Evolutionary conservation across 2,888 invertebrate species (phyloP).

Genomic region (Troides oblongomaculatus): DNA sequence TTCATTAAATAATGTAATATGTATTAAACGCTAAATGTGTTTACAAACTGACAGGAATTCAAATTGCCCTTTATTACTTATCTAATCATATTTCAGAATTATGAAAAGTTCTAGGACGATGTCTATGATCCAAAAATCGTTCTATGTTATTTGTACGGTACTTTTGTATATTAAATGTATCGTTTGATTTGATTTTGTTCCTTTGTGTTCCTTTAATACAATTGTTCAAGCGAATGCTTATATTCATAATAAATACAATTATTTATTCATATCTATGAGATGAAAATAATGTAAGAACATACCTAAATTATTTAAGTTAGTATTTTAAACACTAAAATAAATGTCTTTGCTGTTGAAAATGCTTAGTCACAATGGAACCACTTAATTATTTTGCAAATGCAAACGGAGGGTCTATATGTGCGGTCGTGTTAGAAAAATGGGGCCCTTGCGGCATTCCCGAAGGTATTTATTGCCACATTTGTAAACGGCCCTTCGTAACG

Average conservation of each 20-base stretch:
- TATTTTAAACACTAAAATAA: background rate
- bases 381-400: constrained; percentile 19
- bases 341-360: background rate
- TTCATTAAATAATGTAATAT: too few species aligned
- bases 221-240: too few species aligned
- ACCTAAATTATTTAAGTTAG: too few species aligned
- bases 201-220: too few species aligned
- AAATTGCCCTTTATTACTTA: too few species aligned
- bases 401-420: constrained; percentile 3
- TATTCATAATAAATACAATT: background rate
- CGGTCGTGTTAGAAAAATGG: constrained; percentile 18
- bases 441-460: constrained; percentile 2
- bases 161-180: constrained; percentile 4
- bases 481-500: constrained; percentile 20
- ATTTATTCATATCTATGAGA: background rate
- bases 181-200: background rate
- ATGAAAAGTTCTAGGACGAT: too few species aligned
- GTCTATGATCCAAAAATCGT: background rate
- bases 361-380: constrained; percentile 3
- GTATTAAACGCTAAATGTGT: too few species aligned
- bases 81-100: too few species aligned
- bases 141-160: constrained; percentile 18
- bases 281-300: background rate
- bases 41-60: too few species aligned
- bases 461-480: constrained; percentile 22